Percentiles rank a stretch among this genome's conserved stretches.
Conservation (phyloP, 2,113 vertebrate species). For the Narcine bancroftii region DNA sequence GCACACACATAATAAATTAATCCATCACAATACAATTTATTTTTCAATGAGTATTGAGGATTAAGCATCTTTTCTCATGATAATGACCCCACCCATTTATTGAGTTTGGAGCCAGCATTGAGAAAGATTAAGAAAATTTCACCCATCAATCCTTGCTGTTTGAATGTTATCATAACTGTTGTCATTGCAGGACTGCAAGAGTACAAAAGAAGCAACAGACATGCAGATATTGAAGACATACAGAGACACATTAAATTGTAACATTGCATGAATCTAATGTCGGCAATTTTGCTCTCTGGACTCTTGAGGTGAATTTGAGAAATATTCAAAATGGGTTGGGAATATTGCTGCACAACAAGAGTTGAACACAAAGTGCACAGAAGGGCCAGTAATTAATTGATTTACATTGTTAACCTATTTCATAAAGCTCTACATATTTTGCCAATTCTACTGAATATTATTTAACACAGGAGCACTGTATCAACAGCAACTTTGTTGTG, state of each 20-base stretch:
- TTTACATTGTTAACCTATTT: background rate
- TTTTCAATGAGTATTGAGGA: background rate
- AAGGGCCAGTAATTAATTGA: background rate
- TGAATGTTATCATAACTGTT: background rate
- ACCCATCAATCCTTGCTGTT: constrained; percentile 7
- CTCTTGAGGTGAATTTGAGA: background rate
- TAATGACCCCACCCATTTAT: background rate
- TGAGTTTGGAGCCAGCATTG: background rate
- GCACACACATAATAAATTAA: background rate
- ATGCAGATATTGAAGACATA: background rate
- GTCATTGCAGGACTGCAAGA: background rate
- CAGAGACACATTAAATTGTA: background rate
- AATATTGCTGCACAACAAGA: background rate
- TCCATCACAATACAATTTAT: constrained; percentile 12
- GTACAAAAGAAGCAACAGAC: background rate
- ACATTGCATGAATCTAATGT: background rate
- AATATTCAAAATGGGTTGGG: background rate
- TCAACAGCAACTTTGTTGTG: background rate
- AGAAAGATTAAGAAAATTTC: background rate
- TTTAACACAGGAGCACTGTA: background rate
- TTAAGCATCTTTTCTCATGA: background rate
- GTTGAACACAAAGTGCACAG: background rate
- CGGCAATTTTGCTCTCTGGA: background rate
- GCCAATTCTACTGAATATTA: background rate
- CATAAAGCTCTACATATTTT: background rate